These are phyloP conservation scores for Heliornis fulica DNA, from an alignment of 2,113 vertebrate species.

Conservation along the genomic window DNA sequence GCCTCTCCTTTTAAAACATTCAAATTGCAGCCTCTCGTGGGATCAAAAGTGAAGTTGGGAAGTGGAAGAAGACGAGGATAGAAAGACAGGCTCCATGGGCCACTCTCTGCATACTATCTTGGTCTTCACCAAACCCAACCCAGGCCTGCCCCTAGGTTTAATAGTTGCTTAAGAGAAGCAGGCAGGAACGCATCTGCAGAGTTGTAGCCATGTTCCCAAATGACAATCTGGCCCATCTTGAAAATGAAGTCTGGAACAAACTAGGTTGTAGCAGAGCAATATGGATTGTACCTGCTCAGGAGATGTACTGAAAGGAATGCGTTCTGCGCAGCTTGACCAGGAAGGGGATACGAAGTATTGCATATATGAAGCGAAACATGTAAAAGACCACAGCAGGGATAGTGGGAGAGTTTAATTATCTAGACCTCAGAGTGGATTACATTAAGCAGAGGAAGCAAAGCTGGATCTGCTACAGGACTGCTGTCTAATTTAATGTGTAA, in stretches of 20 bases:
- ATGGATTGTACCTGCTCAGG: neutral
- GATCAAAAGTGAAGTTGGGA: neutral
- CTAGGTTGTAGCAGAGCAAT: neutral
- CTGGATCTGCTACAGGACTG: conserved; percentile 33
- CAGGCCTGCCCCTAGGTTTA: neutral
- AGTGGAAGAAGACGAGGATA: neutral
- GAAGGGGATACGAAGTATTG: neutral
- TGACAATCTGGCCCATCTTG: neutral
- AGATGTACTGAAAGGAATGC: neutral
- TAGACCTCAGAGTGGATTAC: conserved; percentile 49
- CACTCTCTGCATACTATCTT: neutral
- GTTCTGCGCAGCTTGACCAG: neutral
- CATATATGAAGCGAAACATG: neutral
- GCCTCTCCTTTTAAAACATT: neutral
- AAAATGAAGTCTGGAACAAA: neutral
- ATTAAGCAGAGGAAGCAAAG: conserved; percentile 47
- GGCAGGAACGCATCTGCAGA: neutral
- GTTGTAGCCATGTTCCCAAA: neutral
- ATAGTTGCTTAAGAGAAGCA: neutral
- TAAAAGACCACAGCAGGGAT: neutral
- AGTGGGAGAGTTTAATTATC: conserved; percentile 65
- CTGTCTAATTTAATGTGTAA: conserved; percentile 64
- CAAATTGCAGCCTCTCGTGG: neutral
- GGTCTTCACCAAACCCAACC: neutral
- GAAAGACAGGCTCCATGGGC: neutral